A percentile compares a stretch with the other conserved stretches of the same genome.
These are phyloP conservation scores for Drosophila tanythrix DNA, from an alignment of 2,888 invertebrate genomes.

Conservation along the genomic window DNA sequence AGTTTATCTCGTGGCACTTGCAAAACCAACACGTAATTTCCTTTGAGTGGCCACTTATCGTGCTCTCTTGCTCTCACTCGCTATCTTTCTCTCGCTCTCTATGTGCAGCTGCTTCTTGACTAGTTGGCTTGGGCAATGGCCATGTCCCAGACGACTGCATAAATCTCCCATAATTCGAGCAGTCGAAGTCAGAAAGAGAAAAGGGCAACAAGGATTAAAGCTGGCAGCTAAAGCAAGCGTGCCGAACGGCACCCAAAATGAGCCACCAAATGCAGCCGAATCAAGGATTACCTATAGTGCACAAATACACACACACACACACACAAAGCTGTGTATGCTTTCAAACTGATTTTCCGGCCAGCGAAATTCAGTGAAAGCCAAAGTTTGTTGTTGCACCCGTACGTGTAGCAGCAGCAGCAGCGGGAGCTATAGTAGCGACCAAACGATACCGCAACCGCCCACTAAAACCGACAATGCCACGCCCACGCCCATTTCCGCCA, in stretches of 20 bases:
- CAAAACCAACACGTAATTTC: constrained; percentile 72
- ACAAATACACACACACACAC: constrained; percentile 21
- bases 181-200: constrained; percentile 33
- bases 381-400: constrained; percentile 71
- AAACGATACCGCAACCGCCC: constrained; percentile 33
- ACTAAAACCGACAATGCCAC: constrained; percentile 44
- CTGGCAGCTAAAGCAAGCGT: constrained; percentile 28
- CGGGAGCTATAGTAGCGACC: background rate
- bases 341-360: constrained; percentile 53
- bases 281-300: constrained; percentile 66
- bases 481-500: constrained; percentile 73
- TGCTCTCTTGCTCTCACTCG: constrained; percentile 6
- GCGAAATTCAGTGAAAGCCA: constrained; percentile 75
- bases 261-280: constrained; percentile 69
- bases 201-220: constrained; percentile 55
- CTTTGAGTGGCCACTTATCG: constrained; percentile 71
- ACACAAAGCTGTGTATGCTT: constrained; percentile 41
- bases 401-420: constrained; percentile 53
- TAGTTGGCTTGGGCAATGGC: constrained; percentile 53
- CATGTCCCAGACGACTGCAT: constrained; percentile 60
- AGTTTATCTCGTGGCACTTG: constrained; percentile 66
- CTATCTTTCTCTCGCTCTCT: constrained; percentile 1
- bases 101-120: constrained; percentile 32
- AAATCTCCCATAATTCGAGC: constrained; percentile 72
- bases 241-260: constrained; percentile 57